Conservation (phyloP, 2,113 vertebrate genomes). For the Amia ocellicauda region DNA sequence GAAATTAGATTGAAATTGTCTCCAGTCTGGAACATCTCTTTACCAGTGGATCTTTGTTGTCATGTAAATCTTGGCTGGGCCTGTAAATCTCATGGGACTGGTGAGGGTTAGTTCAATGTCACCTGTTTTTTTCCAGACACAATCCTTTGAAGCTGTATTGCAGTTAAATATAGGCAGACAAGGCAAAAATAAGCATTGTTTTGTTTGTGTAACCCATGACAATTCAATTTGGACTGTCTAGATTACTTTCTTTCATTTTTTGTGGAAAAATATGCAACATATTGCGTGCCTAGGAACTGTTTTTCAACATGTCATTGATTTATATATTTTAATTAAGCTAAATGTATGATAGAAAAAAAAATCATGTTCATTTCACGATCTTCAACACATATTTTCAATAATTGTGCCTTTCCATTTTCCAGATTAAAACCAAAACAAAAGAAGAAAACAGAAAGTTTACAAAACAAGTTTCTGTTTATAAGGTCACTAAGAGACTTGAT, state of each 20-base stretch:
- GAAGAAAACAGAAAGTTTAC: too few species aligned
- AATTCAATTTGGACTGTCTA: slow-evolving; percentile 16
- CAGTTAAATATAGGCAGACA: slow-evolving; percentile 52
- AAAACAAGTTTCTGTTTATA: too few species aligned
- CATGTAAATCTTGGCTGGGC: slow-evolving; percentile 4
- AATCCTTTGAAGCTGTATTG: slow-evolving; percentile 48
- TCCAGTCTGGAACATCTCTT: not conserved
- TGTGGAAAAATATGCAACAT: too few species aligned
- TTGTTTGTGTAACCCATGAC: slow-evolving; percentile 40
- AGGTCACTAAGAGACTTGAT: not conserved
- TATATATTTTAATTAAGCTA: too few species aligned
- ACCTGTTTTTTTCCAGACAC: slow-evolving; percentile 51
- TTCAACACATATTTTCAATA: too few species aligned
- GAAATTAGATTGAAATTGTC: not conserved
- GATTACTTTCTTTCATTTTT: too few species aligned
- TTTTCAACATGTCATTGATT: too few species aligned
- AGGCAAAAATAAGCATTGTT: slow-evolving; percentile 28
- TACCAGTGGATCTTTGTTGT: not conserved
- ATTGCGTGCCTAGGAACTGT: too few species aligned
- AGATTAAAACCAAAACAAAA: too few species aligned
- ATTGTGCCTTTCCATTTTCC: too few species aligned
- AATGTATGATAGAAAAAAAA: too few species aligned
- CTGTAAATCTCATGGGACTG: slow-evolving; percentile 9
- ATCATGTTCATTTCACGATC: too few species aligned
- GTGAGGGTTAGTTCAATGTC: slow-evolving; percentile 45